Evolutionary conservation across 2,888 invertebrate species (phyloP).

Genomic region (Harpalus rubripes): DNA sequence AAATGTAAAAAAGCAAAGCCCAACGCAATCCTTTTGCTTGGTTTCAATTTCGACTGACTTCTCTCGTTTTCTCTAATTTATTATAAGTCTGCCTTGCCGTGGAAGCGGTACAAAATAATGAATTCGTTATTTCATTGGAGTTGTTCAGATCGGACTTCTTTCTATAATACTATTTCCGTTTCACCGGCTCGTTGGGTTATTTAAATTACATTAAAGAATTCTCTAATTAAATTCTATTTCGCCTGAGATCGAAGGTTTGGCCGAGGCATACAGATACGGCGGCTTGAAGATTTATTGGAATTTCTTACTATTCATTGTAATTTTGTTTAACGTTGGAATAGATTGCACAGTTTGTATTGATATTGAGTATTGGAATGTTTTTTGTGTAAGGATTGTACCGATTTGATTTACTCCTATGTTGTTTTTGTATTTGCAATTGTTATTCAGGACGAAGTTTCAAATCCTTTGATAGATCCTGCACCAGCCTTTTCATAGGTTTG

Average conservation of each 20-base stretch:
- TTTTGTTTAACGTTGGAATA: conserved; percentile 35
- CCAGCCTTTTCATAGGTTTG: too few species aligned
- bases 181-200: background rate
- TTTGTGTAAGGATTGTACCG: too few species aligned
- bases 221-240: conserved; percentile 42
- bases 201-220: conserved; percentile 48
- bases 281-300: conserved; percentile 20
- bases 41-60: too few species aligned
- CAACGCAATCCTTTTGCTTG: too few species aligned
- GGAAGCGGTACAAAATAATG: conserved; percentile 7
- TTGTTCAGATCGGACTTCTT: background rate
- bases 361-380: background rate
- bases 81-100: too few species aligned
- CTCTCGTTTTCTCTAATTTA: too few species aligned
- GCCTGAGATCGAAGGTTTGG: background rate
- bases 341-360: conserved; percentile 10
- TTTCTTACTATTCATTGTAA: conserved; percentile 42
- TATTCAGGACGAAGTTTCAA: too few species aligned
- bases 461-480: too few species aligned
- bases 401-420: too few species aligned
- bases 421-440: too few species aligned
- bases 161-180: conserved; percentile 14
- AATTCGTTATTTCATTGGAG: conserved; percentile 7
- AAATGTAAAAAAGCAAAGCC: too few species aligned
- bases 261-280: background rate